phyloP scores from a whole-genome alignment of 2,888 invertebrate genomes.

The Callyntrura sp. region DNA sequence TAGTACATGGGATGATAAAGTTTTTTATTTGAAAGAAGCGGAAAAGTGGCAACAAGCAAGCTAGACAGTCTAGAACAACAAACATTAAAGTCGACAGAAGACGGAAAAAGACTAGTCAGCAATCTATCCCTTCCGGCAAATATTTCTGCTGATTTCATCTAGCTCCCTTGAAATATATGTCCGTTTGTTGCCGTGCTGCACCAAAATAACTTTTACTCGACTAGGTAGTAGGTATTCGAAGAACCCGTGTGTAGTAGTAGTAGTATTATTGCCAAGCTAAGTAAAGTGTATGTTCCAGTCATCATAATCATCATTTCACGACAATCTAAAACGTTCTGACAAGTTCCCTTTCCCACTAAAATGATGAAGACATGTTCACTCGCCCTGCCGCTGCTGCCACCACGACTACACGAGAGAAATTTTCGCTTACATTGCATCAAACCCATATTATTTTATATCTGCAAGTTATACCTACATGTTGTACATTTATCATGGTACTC shows the following conservation, averaged over 20 bases:
- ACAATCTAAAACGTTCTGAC: slow-evolving; percentile 44
- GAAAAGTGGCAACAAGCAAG: slow-evolving; percentile 6
- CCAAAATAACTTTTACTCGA: slow-evolving; percentile 50
- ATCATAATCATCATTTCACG: slow-evolving; percentile 25
- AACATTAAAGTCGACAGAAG: slow-evolving; percentile 39
- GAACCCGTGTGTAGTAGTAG: background rate
- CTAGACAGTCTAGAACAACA: slow-evolving; percentile 21
- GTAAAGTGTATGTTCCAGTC: slow-evolving; percentile 13
- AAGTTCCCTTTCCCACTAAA: slow-evolving; percentile 39
- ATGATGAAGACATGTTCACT: slow-evolving; percentile 38
- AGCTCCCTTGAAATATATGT: slow-evolving; percentile 26
- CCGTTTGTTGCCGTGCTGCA: slow-evolving; percentile 1
- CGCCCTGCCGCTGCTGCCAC: background rate
- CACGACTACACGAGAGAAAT: background rate
- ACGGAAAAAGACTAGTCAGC: slow-evolving; percentile 58
- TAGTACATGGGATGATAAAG: background rate
- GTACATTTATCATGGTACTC: background rate
- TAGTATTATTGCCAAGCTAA: slow-evolving; percentile 20
- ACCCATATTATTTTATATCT: slow-evolving; percentile 2
- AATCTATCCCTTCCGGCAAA: slow-evolving; percentile 59
- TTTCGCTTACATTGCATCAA: slow-evolving; percentile 43
- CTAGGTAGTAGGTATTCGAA: slow-evolving; percentile 1
- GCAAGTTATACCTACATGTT: slow-evolving; percentile 37
- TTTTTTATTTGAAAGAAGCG: background rate
- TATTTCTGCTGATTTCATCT: slow-evolving; percentile 63